Evolutionary conservation across 2,888 invertebrate species (phyloP).

Genomic region (Aspidapion aeneum): DNA sequence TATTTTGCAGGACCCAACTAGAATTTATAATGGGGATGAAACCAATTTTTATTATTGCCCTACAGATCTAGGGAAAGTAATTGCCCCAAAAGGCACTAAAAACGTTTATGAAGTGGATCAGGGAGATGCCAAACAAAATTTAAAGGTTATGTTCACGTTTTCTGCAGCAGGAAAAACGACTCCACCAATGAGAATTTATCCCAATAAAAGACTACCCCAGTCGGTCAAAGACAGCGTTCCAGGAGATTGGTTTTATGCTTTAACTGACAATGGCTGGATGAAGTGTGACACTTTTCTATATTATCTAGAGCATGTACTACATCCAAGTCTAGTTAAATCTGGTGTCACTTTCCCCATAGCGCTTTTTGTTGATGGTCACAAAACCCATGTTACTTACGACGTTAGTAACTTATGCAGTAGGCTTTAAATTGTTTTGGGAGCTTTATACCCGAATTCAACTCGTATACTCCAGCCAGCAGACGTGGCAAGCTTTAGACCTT

Average conservation of each 20-base stretch:
- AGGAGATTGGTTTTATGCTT: constrained; percentile 17
- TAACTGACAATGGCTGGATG: too few species aligned
- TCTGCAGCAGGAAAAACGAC: constrained; percentile 16
- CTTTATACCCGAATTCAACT: too few species aligned
- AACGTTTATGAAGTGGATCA: constrained; percentile 25
- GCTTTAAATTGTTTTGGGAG: too few species aligned
- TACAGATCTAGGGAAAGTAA: constrained; percentile 30
- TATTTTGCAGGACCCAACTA: constrained; percentile 28
- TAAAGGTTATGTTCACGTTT: too few species aligned
- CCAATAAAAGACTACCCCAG: constrained; percentile 14
- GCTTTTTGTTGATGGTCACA: constrained; percentile 14
- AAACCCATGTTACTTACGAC: constrained; percentile 6
- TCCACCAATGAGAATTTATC: constrained; percentile 17
- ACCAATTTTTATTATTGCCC: constrained; percentile 33
- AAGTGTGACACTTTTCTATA: too few species aligned
- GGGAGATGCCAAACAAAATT: too few species aligned
- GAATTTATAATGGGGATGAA: constrained; percentile 37
- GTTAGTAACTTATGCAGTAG: too few species aligned
- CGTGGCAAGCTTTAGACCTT: constrained; percentile 31
- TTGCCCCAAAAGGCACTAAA: constrained; percentile 20
- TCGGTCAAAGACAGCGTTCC: constrained; percentile 11
- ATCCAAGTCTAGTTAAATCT: constrained; percentile 3
- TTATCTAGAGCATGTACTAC: constrained; percentile 1
- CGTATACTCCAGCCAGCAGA: constrained; percentile 33
- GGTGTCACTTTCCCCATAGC: constrained; percentile 11